Evolutionary conservation across 2,797 vertebrate genomes (phyloP).

Genomic region (Apogon talboti): DNA sequence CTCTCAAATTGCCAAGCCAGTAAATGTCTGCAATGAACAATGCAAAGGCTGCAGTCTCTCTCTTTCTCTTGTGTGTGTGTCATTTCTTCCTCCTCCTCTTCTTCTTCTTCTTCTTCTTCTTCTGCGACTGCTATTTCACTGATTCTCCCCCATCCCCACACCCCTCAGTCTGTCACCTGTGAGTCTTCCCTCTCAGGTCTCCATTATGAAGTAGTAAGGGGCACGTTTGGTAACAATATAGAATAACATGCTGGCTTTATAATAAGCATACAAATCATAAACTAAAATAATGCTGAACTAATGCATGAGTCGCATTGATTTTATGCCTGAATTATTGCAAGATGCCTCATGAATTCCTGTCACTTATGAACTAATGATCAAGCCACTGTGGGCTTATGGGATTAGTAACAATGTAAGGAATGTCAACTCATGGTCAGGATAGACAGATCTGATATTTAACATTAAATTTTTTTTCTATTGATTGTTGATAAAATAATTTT

Average conservation of each 20-base stretch:
- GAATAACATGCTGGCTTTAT: not conserved
- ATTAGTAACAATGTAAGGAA: too few species aligned
- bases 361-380: too few species aligned
- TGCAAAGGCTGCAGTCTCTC: constrained; percentile 74
- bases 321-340: too few species aligned
- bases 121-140: constrained; percentile 64
- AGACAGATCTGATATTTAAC: too few species aligned
- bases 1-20: constrained; percentile 67
- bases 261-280: too few species aligned
- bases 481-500: too few species aligned
- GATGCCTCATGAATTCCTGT: too few species aligned
- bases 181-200: constrained; percentile 68
- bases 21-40: constrained; percentile 89
- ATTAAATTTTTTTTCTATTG: too few species aligned
- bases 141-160: constrained; percentile 65
- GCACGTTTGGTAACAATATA: constrained; percentile 50
- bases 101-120: constrained; percentile 54
- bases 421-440: too few species aligned
- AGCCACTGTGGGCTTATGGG: too few species aligned
- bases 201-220: constrained; percentile 65
- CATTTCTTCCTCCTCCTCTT: constrained; percentile 63
- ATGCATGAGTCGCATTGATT: too few species aligned
- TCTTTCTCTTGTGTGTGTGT: constrained; percentile 49
- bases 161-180: constrained; percentile 71
- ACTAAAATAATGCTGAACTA: too few species aligned